A percentile compares a stretch with the other conserved stretches of the same genome.
Evolutionary conservation across 1,140 invertebrate species (phyloP).

Genomic region (Andrena cerasifolii): DNA sequence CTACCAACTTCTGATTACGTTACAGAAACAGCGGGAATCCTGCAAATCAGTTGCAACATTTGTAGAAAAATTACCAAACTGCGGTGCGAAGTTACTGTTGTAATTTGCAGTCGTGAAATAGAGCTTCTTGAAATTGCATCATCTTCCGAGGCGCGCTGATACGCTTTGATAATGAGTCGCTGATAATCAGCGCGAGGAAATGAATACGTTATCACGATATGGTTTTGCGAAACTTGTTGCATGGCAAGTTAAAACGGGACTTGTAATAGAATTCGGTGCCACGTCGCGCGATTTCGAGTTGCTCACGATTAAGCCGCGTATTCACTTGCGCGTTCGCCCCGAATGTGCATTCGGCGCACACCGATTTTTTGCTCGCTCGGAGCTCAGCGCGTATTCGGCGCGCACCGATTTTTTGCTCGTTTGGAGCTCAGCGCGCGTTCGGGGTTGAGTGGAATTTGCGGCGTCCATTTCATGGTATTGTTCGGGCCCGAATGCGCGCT

Average conservation of each 20-base stretch:
- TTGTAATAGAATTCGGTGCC: not conserved
- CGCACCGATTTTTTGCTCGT: too few species aligned
- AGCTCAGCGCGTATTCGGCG: too few species aligned
- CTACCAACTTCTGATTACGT: not conserved
- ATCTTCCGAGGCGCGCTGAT: not conserved
- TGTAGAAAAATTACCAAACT: not conserved
- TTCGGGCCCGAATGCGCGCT: too few species aligned
- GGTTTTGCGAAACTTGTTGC: not conserved
- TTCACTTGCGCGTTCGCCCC: too few species aligned
- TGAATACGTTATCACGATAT: not conserved
- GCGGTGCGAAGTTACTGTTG: not conserved
- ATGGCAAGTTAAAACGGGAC: not conserved
- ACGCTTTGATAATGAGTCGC: not conserved
- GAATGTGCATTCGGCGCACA: too few species aligned
- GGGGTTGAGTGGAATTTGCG: too few species aligned
- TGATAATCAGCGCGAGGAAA: conserved; percentile 5
- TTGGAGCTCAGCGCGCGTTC: too few species aligned
- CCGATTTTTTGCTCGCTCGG: too few species aligned
- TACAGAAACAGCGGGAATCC: not conserved
- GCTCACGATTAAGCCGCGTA: too few species aligned
- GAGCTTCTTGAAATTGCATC: not conserved
- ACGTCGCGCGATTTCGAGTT: not conserved
- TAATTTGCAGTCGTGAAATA: not conserved
- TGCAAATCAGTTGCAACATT: not conserved
- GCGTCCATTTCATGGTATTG: too few species aligned